Conservation (phyloP, 1,140 invertebrate species). For the Zaprionus ghesquierei region DNA sequence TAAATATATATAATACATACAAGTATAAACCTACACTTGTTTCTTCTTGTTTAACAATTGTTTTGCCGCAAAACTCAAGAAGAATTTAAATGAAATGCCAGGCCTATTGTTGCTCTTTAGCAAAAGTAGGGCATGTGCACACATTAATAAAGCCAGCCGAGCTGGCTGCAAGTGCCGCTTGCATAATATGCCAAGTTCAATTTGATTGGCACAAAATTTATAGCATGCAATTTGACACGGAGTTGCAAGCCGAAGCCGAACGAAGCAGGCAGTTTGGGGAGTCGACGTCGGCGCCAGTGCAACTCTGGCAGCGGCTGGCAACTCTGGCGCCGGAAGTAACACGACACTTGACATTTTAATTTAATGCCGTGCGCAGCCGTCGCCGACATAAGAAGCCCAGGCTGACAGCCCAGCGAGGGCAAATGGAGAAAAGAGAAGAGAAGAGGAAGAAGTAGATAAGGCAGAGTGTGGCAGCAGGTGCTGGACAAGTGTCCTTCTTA, state of each 20-base stretch:
- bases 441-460: background rate
- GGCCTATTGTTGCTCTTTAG: conserved; percentile 40
- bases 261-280: no score
- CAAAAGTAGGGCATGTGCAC: background rate
- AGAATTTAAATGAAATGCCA: conserved; percentile 62
- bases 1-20: conserved; percentile 40
- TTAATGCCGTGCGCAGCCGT: conserved; percentile 68
- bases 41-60: background rate
- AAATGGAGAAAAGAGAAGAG: background rate
- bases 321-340: conserved; percentile 69
- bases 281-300: conserved; percentile 23
- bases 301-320: conserved; percentile 16
- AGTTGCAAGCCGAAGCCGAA: conserved; percentile 47
- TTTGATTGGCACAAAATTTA: conserved; percentile 79
- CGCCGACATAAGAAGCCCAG: conserved; percentile 25
- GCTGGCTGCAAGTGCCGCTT: conserved; percentile 24
- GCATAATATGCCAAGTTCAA: conserved; percentile 69
- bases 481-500: conserved; percentile 11
- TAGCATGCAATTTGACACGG: conserved; percentile 78
- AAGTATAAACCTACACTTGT: conserved; percentile 24
- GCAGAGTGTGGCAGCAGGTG: background rate
- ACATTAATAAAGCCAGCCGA: conserved; percentile 37
- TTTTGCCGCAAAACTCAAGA: conserved; percentile 36
- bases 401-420: background rate
- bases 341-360: conserved; percentile 80